Percentiles rank a stretch among this genome's conserved stretches.
phyloP scores from a whole-genome alignment of 53 echinoderm and acorn worm genomes.

The Stichopus horrens region DNA sequence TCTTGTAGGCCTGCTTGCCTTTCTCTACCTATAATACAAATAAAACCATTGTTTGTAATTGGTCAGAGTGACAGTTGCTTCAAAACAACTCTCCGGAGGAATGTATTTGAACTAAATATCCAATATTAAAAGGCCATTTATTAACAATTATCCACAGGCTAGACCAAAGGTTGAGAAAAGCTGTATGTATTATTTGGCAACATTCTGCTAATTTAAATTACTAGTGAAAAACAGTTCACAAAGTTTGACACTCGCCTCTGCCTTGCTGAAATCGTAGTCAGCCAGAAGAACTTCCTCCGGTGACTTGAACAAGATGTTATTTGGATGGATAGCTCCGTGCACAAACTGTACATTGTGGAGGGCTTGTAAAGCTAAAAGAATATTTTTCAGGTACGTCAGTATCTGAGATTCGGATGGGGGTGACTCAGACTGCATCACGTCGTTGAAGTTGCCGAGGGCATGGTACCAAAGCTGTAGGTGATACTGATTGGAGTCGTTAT shows the following conservation, averaged over 20 bases:
- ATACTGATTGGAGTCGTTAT: constrained; percentile 39
- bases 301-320: constrained; percentile 62
- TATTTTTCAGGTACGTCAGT: constrained; percentile 49
- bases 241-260: constrained; percentile 57
- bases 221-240: neutral
- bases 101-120: too few species aligned
- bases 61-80: too few species aligned
- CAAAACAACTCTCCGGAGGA: too few species aligned
- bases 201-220: neutral
- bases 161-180: neutral
- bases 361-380: constrained; percentile 52
- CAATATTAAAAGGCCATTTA: too few species aligned
- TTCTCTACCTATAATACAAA: constrained; percentile 57
- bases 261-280: constrained; percentile 72
- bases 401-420: constrained; percentile 25
- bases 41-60: too few species aligned
- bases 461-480: constrained; percentile 37
- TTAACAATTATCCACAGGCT: too few species aligned
- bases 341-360: constrained; percentile 57
- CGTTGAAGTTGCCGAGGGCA: neutral
- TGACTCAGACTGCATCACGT: constrained; percentile 24
- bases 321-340: constrained; percentile 80
- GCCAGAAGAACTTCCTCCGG: constrained; percentile 40
- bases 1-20: constrained; percentile 63
- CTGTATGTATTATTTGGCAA: neutral